Evolutionary conservation across 2,113 vertebrate genomes (phyloP).

Genomic region (Tachycineta bicolor): DNA sequence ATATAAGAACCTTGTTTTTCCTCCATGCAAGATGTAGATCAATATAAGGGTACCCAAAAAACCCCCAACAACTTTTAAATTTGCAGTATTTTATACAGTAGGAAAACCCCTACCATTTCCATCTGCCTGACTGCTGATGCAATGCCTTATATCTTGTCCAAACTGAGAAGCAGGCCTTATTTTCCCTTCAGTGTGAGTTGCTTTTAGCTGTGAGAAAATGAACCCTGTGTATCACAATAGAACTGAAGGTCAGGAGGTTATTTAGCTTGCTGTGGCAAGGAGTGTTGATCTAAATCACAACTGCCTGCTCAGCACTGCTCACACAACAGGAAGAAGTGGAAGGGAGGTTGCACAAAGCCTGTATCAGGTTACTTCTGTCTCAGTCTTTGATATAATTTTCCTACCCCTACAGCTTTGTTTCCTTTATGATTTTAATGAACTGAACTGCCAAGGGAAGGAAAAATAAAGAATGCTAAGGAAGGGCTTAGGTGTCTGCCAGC

Average conservation of each 20-base stretch:
- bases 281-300: conserved; percentile 45
- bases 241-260: conserved; percentile 45
- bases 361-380: background rate
- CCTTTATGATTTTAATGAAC: conserved; percentile 46
- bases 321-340: conserved; percentile 49
- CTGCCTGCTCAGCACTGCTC: background rate
- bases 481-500: background rate
- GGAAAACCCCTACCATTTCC: background rate
- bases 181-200: background rate
- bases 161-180: background rate
- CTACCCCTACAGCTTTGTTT: conserved; percentile 19
- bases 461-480: background rate
- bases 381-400: conserved; percentile 34
- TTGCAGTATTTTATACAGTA: background rate
- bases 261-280: conserved; percentile 53
- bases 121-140: background rate
- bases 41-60: background rate
- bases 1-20: background rate
- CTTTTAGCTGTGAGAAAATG: conserved; percentile 28
- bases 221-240: conserved; percentile 23
- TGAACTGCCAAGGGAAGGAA: background rate
- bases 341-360: conserved; percentile 37
- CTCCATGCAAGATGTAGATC: background rate
- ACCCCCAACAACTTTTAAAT: background rate
- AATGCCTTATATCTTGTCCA: background rate